Conservation (phyloP, 2,113 vertebrate genomes). For the Ivindomyrus marchei region DNA sequence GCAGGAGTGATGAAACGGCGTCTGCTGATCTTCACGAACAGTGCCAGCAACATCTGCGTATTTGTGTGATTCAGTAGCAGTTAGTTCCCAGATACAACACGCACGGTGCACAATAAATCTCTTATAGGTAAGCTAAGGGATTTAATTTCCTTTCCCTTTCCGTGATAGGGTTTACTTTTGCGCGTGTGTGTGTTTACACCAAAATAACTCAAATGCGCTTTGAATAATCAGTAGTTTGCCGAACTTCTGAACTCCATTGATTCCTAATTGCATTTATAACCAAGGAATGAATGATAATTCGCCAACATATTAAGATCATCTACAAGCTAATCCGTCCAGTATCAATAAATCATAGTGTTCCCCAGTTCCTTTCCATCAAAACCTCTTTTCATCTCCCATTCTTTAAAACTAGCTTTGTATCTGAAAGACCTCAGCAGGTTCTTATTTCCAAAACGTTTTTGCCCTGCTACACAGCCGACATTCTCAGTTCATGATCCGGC, state of each 20-base stretch:
- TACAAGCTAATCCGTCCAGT: neutral
- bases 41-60: neutral
- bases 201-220: neutral
- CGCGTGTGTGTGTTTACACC: neutral
- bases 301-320: neutral
- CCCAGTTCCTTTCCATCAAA: neutral
- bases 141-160: neutral
- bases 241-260: neutral
- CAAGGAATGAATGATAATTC: neutral
- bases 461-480: neutral
- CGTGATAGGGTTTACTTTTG: neutral
- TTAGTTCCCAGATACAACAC: neutral
- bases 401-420: neutral
- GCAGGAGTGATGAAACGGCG: neutral
- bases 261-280: neutral
- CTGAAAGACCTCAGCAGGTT: neutral
- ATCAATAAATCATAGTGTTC: neutral
- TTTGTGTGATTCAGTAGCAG: neutral
- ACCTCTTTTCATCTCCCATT: neutral
- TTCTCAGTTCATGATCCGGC: neutral
- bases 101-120: neutral
- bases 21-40: neutral
- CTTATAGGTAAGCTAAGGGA: neutral
- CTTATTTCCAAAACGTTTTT: neutral
- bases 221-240: neutral